phyloP scores from a whole-genome alignment of 2,888 invertebrate genomes.

The Cantharis nigra region DNA sequence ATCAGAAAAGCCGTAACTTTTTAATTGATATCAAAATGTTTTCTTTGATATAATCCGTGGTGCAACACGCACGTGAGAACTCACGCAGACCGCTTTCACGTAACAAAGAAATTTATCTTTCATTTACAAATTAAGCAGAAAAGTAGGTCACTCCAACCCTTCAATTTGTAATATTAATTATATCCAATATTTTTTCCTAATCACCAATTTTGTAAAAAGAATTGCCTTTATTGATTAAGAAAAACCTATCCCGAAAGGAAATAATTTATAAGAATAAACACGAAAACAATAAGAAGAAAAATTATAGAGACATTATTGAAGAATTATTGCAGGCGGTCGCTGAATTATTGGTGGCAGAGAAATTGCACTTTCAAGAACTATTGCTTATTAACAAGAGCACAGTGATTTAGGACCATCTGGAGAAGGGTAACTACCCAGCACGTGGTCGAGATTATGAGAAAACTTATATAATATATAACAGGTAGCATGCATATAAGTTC shows the following conservation, averaged over 20 bases:
- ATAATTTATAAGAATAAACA: conserved; percentile 15
- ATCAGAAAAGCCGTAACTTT: neutral
- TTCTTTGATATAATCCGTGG: neutral
- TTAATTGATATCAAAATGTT: neutral
- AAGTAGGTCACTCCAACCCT: neutral
- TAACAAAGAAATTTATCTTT: neutral
- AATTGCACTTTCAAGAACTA: conserved; percentile 28
- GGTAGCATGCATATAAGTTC: conserved; percentile 13
- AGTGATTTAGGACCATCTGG: conserved; percentile 36
- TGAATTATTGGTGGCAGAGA: conserved; percentile 30
- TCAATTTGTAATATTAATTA: neutral
- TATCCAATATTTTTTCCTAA: neutral
- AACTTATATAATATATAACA: conserved; percentile 42
- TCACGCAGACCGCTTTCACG: neutral
- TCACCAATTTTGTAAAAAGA: neutral
- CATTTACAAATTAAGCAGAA: neutral
- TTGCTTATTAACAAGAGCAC: conserved; percentile 39
- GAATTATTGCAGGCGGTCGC: conserved; percentile 30
- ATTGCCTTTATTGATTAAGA: neutral
- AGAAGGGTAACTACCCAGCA: conserved; percentile 37
- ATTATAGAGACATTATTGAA: conserved; percentile 35
- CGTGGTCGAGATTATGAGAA: conserved; percentile 43
- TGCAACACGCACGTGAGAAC: neutral
- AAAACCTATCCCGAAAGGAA: neutral
- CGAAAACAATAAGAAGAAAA: conserved; percentile 25